Evolutionary conservation across 2,888 invertebrate species (phyloP).

Genomic region (Saturnia pavonia): DNA sequence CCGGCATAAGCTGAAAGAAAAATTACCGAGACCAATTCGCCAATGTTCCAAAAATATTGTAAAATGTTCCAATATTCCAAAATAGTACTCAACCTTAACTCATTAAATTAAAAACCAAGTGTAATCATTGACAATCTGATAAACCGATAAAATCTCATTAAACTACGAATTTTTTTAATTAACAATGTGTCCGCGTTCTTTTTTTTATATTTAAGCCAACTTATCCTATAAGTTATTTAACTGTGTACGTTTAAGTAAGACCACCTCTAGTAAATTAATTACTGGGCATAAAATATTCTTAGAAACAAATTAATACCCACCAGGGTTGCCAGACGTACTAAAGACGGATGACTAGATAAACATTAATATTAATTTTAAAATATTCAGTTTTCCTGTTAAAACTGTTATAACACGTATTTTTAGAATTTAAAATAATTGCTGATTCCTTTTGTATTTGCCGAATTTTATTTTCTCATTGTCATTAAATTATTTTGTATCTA

Average conservation of each 20-base stretch:
- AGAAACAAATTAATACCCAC: not conserved
- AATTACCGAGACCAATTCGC: too few species aligned
- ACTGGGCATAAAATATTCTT: not conserved
- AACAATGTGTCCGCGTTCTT: not conserved
- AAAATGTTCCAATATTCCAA: too few species aligned
- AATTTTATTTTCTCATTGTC: not conserved
- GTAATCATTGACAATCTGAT: not conserved
- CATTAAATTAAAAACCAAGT: too few species aligned
- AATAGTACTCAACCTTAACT: too few species aligned
- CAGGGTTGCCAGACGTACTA: not conserved
- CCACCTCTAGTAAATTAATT: not conserved
- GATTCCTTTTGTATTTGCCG: not conserved
- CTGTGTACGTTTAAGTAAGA: not conserved
- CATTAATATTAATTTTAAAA: not conserved
- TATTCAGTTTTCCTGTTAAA: not conserved
- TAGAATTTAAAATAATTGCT: not conserved
- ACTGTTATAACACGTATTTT: not conserved
- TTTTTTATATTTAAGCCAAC: not conserved
- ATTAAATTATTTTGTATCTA: too few species aligned
- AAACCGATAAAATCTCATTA: not conserved
- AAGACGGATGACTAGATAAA: too few species aligned
- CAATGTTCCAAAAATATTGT: too few species aligned
- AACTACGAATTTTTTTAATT: not conserved
- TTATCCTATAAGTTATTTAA: not conserved
- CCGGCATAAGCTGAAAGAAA: too few species aligned